phyloP scores from a whole-genome alignment of 2,888 invertebrate genomes.

The Azorinus chamasolen region DNA sequence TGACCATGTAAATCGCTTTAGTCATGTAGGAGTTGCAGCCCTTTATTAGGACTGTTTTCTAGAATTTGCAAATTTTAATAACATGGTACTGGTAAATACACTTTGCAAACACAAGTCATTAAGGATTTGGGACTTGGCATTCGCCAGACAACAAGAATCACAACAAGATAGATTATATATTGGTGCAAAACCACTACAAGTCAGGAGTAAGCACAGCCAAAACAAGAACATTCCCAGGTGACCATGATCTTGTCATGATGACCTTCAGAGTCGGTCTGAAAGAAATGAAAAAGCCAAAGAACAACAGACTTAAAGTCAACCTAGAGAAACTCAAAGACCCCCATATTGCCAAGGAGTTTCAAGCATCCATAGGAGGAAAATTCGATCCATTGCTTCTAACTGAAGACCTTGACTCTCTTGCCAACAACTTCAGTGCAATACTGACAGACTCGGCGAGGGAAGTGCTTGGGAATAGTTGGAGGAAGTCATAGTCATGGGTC shows the following conservation, averaged over 20 bases:
- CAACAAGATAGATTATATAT: conserved; percentile 50
- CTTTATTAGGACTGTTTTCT: too few species aligned
- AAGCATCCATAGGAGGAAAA: conserved; percentile 13
- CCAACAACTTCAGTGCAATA: background rate
- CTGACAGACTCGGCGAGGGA: conserved; percentile 21
- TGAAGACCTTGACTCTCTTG: background rate
- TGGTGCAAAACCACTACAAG: conserved; percentile 35
- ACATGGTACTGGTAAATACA: conserved; percentile 34
- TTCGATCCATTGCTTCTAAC: background rate
- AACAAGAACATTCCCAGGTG: conserved; percentile 29
- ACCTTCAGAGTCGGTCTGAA: conserved; percentile 25
- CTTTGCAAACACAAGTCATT: conserved; percentile 34
- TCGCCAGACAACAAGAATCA: conserved; percentile 23
- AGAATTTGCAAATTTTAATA: conserved; percentile 40
- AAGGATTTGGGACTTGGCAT: conserved; percentile 22
- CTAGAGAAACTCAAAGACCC: conserved; percentile 29
- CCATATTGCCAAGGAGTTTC: conserved; percentile 9
- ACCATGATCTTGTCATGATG: conserved; percentile 29
- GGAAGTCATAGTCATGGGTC: conserved; percentile 14
- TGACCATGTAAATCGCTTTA: too few species aligned
- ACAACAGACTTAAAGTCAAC: conserved; percentile 19
- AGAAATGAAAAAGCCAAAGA: conserved; percentile 17
- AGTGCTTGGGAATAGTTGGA: conserved; percentile 8
- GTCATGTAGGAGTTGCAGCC: too few species aligned
- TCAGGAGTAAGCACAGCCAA: conserved; percentile 31